Evolutionary conservation across 2,888 invertebrate genomes (phyloP), one percentile per base, ranked within the genome.

Genomic region (Euzophera pinguis): DNA sequence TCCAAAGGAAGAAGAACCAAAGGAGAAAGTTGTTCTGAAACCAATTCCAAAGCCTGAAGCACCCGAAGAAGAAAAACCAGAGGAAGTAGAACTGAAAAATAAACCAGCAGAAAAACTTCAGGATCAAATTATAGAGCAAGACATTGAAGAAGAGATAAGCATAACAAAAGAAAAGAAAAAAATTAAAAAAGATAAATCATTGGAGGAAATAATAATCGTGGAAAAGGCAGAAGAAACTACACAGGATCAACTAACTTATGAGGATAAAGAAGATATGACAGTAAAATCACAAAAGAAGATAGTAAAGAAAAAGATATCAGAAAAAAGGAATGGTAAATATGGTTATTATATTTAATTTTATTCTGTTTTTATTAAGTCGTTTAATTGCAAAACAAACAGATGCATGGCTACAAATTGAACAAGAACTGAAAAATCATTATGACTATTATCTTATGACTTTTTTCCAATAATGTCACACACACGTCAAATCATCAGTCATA

Each of bases 51-150:
- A 69, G 59, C 60, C 73, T 6, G 56, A 78, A 8, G 73, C 78
- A 56, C 75, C 78, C 55, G 81, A 60, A 55, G 64, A 66, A 50
- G 51, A 60, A 9, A 52, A 66, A 69, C 71, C 86, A 3, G 88
- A 90, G 57, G 83, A 87, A 58, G 78, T 86, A 5, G 78, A 82
- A 54, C 72, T 78, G 61, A 90, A 82, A 72, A n/a, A n/a, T n/a
- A n/a, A n/a, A n/a, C 63, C 79, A 62, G 53, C 63, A 64, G 38
- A 68, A 42, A 59, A 67, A 57, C 58, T 61, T 16, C 69, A 72
- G 54, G 53, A 71, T 9, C 12, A 37, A 0, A 34, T 60, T 32
- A 70, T 72, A 50, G 68, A 68, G 10, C 47, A 47, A 16, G 22
- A 27, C 1, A 22, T 38, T 22, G 7, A 12, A 5, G 32, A 50